Percentiles rank a stretch among this genome's conserved stretches.
These are phyloP conservation scores for Sipha flava DNA, from an alignment of 1,140 invertebrate species.

Conservation along the genomic window DNA sequence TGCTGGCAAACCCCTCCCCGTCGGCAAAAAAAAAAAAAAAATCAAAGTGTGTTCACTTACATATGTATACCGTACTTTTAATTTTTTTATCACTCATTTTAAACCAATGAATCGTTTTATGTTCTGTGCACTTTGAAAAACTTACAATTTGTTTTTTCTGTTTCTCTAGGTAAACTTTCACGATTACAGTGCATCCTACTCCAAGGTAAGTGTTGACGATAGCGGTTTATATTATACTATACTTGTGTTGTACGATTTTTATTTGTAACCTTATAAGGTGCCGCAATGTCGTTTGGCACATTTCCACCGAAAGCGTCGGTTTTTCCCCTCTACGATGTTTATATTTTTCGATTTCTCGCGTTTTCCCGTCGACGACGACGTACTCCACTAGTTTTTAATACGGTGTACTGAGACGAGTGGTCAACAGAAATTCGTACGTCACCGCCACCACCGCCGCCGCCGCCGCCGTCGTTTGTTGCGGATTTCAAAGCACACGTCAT, in stretches of 20 bases:
- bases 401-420: background rate
- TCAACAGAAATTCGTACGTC: background rate
- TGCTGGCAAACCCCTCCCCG: too few species aligned
- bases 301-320: background rate
- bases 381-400: background rate
- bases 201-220: constrained; percentile 2
- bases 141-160: background rate
- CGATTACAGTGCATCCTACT: constrained; percentile 13
- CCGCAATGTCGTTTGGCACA: constrained; percentile 11
- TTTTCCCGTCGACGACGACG: too few species aligned
- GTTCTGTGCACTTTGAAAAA: too few species aligned
- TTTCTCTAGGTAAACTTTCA: constrained; percentile 20
- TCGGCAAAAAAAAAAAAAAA: too few species aligned
- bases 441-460: background rate
- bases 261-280: background rate
- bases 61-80: too few species aligned
- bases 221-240: too few species aligned
- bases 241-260: background rate
- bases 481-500: background rate
- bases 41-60: too few species aligned
- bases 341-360: background rate
- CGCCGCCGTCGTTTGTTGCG: background rate
- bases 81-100: too few species aligned
- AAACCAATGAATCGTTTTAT: too few species aligned
- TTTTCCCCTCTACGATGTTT: background rate